Evolutionary conservation across 1,140 invertebrate genomes (phyloP).

Genomic region (Trichonephila inaurata): DNA sequence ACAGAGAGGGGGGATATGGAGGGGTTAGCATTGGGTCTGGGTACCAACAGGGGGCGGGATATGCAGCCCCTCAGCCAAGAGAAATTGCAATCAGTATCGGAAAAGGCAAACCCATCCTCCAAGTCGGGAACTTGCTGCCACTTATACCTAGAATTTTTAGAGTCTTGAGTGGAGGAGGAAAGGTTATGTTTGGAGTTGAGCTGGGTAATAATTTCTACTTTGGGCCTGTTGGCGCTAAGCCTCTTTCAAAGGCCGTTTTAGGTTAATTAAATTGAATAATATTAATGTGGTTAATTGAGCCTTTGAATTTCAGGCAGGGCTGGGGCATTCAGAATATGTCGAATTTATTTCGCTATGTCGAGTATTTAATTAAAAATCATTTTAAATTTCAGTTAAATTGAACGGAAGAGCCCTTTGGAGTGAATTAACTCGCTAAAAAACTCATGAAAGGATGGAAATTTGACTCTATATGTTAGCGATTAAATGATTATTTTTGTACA

Average conservation of each 20-base stretch:
- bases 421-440: too few relatives aligned
- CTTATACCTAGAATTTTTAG: slow-evolving; percentile 64
- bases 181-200: slow-evolving; percentile 73
- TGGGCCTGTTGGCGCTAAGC: slow-evolving; percentile 69
- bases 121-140: slow-evolving; percentile 11
- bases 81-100: slow-evolving; percentile 58
- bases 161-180: slow-evolving; percentile 64
- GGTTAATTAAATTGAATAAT: neutral
- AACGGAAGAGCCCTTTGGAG: too few relatives aligned
- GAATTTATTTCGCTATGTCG: too few relatives aligned
- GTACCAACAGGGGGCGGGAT: neutral
- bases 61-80: neutral
- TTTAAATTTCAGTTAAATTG: too few relatives aligned
- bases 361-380: too few relatives aligned
- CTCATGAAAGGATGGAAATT: too few relatives aligned
- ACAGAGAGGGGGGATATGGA: slow-evolving; percentile 55
- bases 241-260: neutral
- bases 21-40: neutral
- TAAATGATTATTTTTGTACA: too few relatives aligned
- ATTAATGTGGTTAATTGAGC: too few relatives aligned
- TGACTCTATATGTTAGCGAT: too few relatives aligned
- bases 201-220: slow-evolving; percentile 74
- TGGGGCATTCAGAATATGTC: too few relatives aligned
- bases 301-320: too few relatives aligned
- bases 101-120: slow-evolving; percentile 30